Conservation (phyloP, 2,888 invertebrate species). For the Phengaris alcon region DNA sequence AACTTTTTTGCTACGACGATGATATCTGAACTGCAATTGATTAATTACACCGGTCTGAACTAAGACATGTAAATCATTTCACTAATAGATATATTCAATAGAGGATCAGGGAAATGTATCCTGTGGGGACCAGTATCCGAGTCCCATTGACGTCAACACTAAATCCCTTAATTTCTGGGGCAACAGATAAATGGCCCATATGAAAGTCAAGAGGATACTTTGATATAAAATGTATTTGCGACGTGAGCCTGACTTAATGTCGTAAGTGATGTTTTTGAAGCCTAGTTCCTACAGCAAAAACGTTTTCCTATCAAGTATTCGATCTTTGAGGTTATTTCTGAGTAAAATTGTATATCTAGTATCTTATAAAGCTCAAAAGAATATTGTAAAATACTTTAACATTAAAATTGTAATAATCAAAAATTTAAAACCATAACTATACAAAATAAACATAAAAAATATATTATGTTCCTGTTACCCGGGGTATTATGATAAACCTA, state of each 20-base stretch:
- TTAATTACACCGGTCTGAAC: neutral
- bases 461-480: no score
- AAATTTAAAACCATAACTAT: no score
- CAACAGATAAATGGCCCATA: conserved; percentile 16
- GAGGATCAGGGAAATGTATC: neutral
- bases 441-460: no score
- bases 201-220: conserved; percentile 9
- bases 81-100: conserved; percentile 4
- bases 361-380: no score
- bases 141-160: conserved; percentile 6
- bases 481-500: no score
- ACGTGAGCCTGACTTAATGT: neutral
- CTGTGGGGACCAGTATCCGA: neutral
- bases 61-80: neutral
- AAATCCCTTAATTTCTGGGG: conserved; percentile 15
- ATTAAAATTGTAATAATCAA: no score
- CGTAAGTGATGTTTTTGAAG: neutral
- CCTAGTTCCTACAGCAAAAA: neutral
- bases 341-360: neutral
- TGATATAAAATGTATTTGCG: conserved; percentile 17
- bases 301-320: neutral
- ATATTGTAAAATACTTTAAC: no score
- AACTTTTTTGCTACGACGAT: neutral
- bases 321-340: neutral
- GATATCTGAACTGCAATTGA: neutral